Percentiles rank a stretch among this genome's conserved stretches.
phyloP scores from a whole-genome alignment of 2,113 vertebrate genomes.

The Gallinago undulata region DNA sequence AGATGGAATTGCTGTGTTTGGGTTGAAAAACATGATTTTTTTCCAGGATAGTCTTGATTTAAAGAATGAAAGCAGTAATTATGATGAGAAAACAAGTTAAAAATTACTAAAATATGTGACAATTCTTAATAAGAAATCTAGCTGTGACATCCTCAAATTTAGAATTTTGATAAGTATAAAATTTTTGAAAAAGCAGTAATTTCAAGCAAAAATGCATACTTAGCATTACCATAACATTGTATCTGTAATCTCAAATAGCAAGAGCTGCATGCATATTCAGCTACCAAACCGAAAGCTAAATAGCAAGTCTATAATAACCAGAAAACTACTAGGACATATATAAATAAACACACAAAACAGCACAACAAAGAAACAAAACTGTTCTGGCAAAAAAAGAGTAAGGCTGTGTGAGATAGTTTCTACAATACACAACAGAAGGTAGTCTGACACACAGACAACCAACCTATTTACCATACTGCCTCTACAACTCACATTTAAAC shows the following conservation, averaged over 20 bases:
- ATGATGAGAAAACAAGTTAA: background rate
- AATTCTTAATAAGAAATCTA: background rate
- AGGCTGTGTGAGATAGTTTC: background rate
- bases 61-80: background rate
- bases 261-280: background rate
- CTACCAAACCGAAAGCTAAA: background rate
- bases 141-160: background rate
- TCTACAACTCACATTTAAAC: background rate
- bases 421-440: background rate
- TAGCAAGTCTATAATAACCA: background rate
- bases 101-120: background rate
- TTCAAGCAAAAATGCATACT: background rate
- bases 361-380: background rate
- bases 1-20: background rate
- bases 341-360: background rate
- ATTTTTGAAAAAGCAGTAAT: background rate
- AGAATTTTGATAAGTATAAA: background rate
- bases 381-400: background rate
- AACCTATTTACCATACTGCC: background rate
- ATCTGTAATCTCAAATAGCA: background rate
- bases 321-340: background rate
- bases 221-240: background rate
- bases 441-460: background rate
- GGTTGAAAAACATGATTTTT: background rate
- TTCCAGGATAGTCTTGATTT: background rate